Conservation (phyloP, 2,797 vertebrate species). For the Pangasius krempfi region DNA sequence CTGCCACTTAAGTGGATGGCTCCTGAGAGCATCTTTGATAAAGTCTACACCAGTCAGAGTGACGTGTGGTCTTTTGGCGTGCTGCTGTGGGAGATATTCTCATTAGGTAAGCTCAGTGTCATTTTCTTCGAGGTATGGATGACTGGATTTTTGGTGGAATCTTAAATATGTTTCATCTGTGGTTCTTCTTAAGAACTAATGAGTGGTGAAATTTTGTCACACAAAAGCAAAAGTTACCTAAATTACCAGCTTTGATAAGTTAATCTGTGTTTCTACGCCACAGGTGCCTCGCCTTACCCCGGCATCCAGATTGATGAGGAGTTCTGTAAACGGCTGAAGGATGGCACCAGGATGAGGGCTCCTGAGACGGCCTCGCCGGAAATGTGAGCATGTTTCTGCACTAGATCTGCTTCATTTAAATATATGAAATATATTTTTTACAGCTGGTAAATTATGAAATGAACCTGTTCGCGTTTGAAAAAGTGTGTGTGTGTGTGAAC, state of each 20-base stretch:
- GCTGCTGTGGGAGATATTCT: slow-evolving; percentile 99
- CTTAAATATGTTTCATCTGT: neutral
- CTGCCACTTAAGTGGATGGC: slow-evolving; percentile 99
- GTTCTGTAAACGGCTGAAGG: slow-evolving; percentile 91
- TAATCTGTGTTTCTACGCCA: neutral
- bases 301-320: slow-evolving; percentile 98
- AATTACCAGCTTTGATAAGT: neutral
- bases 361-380: slow-evolving; percentile 94
- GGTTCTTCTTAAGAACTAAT: neutral
- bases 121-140: neutral
- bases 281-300: slow-evolving; percentile 96
- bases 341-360: slow-evolving; percentile 93
- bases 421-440: neutral
- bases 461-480: neutral
- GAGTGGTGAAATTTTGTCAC: neutral
- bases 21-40: slow-evolving; percentile 98
- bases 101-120: slow-evolving; percentile 80
- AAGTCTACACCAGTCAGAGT: slow-evolving; percentile 96
- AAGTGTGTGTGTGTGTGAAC: slow-evolving; percentile 9
- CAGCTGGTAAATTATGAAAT: neutral
- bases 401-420: neutral
- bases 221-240: neutral
- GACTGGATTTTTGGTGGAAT: neutral
- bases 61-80: slow-evolving; percentile 99
- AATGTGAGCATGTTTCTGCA: slow-evolving; percentile 80